These are phyloP conservation scores for Melanogrammus aeglefinus DNA, from an alignment of 2,797 vertebrate species.

Conservation along the genomic window DNA sequence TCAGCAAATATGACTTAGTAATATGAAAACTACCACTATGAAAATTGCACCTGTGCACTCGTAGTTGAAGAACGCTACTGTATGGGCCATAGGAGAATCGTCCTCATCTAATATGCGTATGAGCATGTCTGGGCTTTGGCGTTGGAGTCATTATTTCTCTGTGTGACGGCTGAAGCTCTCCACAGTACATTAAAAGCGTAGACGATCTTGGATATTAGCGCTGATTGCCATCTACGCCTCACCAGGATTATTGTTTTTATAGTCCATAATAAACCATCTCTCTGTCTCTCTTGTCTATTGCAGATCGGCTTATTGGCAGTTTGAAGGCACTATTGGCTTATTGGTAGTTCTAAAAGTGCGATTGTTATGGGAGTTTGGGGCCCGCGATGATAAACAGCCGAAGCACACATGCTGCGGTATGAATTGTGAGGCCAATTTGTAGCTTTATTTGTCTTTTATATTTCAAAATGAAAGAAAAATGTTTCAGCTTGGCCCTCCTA, in stretches of 20 bases:
- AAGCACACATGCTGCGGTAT: slow-evolving; percentile 4
- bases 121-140: neutral
- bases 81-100: neutral
- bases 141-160: slow-evolving; percentile 61
- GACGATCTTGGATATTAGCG: slow-evolving; percentile 58
- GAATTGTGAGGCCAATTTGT: slow-evolving; percentile 63
- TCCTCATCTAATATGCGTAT: neutral
- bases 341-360: slow-evolving; percentile 42
- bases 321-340: slow-evolving; percentile 39
- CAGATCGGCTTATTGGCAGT: neutral
- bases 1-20: neutral
- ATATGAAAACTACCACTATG: neutral
- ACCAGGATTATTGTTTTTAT: slow-evolving; percentile 57
- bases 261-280: slow-evolving; percentile 61
- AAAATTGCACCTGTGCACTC: neutral
- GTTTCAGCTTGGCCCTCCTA: too few species aligned
- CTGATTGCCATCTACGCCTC: slow-evolving; percentile 51
- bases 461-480: too few species aligned
- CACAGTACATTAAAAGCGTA: slow-evolving; percentile 67
- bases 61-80: neutral
- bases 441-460: slow-evolving; percentile 50
- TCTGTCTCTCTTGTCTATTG: slow-evolving; percentile 7
- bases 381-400: neutral
- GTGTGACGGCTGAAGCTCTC: slow-evolving; percentile 52
- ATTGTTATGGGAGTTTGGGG: slow-evolving; percentile 23